Conservation (phyloP, 2,797 vertebrate species). For the Ammospiza maritima region DNA sequence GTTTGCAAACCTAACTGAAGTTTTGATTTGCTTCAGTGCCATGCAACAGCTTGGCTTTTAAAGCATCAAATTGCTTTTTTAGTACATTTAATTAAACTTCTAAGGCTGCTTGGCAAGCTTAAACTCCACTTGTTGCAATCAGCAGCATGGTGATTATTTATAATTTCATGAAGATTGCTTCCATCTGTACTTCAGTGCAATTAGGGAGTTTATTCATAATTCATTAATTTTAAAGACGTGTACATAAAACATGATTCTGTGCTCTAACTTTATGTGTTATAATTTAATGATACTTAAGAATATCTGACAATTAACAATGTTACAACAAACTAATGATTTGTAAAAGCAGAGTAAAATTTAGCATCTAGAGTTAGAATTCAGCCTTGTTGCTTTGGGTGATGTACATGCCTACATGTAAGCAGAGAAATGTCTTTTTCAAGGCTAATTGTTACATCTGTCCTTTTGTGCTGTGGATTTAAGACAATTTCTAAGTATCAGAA, state of each 20-base stretch:
- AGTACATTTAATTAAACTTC: conserved; percentile 68
- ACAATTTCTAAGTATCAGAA: not conserved
- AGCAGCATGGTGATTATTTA: conserved; percentile 60
- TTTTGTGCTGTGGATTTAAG: not conserved
- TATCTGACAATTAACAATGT: conserved; percentile 9
- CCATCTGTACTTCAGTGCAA: conserved; percentile 46
- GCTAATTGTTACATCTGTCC: not conserved
- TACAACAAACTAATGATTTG: conserved; percentile 28
- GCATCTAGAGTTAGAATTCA: not conserved
- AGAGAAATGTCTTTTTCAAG: not conserved
- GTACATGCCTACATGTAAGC: not conserved
- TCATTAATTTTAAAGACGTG: conserved; percentile 60
- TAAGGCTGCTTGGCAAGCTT: conserved; percentile 49
- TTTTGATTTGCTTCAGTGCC: conserved; percentile 58
- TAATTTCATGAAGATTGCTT: conserved; percentile 53
- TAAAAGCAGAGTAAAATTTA: not conserved
- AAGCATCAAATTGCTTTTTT: conserved; percentile 57
- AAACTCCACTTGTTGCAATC: conserved; percentile 64
- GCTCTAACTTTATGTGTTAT: not conserved
- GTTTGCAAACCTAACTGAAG: conserved; percentile 21
- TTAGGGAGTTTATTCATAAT: conserved; percentile 65
- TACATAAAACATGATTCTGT: conserved; percentile 44
- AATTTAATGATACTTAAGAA: not conserved
- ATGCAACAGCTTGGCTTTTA: conserved; percentile 44
- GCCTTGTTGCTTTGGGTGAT: rapidly evolving